These are phyloP conservation scores for Scaptodrosophila lebanonensis DNA, from an alignment of 1,140 invertebrate genomes.

Conservation along the genomic window DNA sequence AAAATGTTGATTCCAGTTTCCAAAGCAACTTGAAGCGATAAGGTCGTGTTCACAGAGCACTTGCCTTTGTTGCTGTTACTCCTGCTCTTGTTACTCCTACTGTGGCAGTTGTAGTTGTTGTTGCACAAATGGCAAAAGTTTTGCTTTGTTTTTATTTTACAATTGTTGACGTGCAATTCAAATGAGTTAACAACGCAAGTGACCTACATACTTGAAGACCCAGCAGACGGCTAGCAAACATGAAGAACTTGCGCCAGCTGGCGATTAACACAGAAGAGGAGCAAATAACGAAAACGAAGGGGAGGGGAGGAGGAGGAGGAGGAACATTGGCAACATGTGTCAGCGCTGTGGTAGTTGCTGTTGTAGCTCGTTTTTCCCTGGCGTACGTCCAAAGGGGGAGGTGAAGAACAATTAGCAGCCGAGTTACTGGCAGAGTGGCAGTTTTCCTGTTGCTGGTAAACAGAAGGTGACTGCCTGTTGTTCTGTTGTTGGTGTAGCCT, in stretches of 20 bases:
- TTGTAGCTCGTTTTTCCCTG: too few species aligned
- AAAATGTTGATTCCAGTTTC: too few species aligned
- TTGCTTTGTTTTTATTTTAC: conserved; percentile 56
- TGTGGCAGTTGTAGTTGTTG: conserved; percentile 34
- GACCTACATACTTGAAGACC: conserved; percentile 67
- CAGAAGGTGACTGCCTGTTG: too few species aligned
- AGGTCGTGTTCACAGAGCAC: conserved; percentile 13
- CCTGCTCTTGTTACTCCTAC: conserved; percentile 22
- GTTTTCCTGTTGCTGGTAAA: conserved; percentile 51
- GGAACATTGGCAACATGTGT: conserved; percentile 33
- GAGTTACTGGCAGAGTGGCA: conserved; percentile 41
- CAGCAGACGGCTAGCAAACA: conserved; percentile 29
- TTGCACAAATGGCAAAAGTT: conserved; percentile 66
- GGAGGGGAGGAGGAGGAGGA: too few species aligned
- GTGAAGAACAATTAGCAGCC: conserved; percentile 55
- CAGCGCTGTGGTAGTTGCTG: conserved; percentile 22
- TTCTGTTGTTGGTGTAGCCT: background rate
- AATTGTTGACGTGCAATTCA: conserved; percentile 72
- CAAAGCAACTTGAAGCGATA: conserved; percentile 32
- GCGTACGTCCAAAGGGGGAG: background rate
- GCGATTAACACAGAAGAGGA: conserved; percentile 14
- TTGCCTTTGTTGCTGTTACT: conserved; percentile 12
- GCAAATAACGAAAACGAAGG: conserved; percentile 26
- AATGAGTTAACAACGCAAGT: conserved; percentile 67
- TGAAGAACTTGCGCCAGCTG: conserved; percentile 20